A percentile compares a stretch with the other conserved stretches of the same genome.
Conservation (phyloP, 2,797 vertebrate genomes). For the Bucorvus abyssinicus region DNA sequence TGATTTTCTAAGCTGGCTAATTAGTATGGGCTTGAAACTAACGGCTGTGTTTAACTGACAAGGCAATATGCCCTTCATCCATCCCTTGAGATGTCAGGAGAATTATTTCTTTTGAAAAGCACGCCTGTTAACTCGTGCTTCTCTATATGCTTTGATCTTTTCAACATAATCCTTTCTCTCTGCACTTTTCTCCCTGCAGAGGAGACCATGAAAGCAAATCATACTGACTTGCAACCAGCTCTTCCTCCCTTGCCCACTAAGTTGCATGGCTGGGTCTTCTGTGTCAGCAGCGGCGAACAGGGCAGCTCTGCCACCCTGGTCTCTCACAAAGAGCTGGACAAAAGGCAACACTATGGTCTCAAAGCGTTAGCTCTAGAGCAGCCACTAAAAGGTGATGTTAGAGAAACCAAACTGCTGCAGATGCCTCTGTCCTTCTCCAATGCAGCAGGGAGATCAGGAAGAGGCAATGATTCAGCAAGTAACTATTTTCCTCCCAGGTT, state of each 20-base stretch:
- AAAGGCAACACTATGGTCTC: background rate
- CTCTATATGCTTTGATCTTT: background rate
- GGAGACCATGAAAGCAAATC: background rate
- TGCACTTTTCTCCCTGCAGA: background rate
- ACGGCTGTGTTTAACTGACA: slow-evolving; percentile 44
- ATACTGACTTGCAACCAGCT: background rate
- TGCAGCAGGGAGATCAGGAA: background rate
- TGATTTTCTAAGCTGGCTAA: slow-evolving; percentile 43
- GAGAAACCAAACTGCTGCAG: background rate
- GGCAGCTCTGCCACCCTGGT: background rate
- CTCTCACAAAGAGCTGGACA: background rate
- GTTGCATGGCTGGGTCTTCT: background rate
- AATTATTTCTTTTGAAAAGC: background rate
- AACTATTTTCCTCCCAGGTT: background rate
- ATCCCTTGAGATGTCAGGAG: slow-evolving; percentile 42
- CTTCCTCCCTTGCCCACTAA: background rate
- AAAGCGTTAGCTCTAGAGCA: background rate
- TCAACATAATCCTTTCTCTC: background rate
- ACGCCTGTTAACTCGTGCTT: background rate
- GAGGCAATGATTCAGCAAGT: background rate
- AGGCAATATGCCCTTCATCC: slow-evolving; percentile 55
- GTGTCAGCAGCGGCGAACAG: background rate
- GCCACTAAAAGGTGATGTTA: background rate
- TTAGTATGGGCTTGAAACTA: slow-evolving; percentile 50
- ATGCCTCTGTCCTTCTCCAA: background rate